Base-by-base conservation (phyloP, 2,888 invertebrate species). In the Acronicta aceris region DNA sequence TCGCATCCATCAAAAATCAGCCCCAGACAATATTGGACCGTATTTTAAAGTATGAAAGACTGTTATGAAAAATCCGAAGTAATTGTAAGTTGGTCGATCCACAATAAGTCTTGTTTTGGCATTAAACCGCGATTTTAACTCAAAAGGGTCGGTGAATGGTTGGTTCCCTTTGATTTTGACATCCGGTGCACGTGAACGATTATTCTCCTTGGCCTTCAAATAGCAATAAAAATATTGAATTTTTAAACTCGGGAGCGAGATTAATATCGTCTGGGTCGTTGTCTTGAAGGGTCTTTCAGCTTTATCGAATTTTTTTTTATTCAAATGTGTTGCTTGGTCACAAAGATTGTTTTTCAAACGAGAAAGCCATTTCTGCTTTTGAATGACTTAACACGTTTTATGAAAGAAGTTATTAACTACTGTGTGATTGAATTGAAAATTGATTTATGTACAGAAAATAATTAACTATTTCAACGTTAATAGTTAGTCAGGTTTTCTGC, bases 111-210 rank as follows among this genome's bases (percentile, higher is more conserved):
- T 86, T 90, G 88, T 91, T 89, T 90, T 86, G 87, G 86, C 87
- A 85, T 86, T 85, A 87, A 87, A 86, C 89, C 85, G 88, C 86
- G 87, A 88, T 83, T 86, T 86, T 78, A 78, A 78, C 81, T 87
- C 79, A 85, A 89, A 88, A 87, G 87, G 85, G 82, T 79, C 81
- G 76, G 66, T 87, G 85, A 88, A 89, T 85, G 85, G 87, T 84
- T 87, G 84, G 85, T 87, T 85, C 81, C 88, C 82, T 86, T 91
- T 89, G 87, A 87, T 86, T 85, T 79, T 77, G 76, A 87, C 90
- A 90, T 93, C 92, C 93, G 92, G 93, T 85, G 83, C 91, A 93
- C 92, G 92, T 92, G 93, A 89, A 88, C 76, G 82, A 82, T 83
- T 83, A 76, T 84, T 86, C 68, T 73, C 71, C 68, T 73, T 74